Base-by-base conservation (phyloP, 2,888 invertebrate genomes). In the Eutolmus rufibarbis region DNA sequence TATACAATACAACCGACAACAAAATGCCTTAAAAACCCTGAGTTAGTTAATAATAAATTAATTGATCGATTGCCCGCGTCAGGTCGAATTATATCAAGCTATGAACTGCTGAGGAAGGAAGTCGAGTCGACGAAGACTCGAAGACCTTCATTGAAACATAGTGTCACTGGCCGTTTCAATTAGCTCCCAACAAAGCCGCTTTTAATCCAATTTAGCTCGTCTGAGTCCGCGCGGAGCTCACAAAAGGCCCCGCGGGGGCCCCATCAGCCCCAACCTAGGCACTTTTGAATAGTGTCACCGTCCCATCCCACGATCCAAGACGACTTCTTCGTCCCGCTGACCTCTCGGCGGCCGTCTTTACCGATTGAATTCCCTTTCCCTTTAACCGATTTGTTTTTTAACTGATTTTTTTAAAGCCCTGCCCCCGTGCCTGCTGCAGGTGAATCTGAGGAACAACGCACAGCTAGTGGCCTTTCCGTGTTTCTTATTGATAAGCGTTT, bases 391-490 rank as follows among this genome's bases (percentile, higher is more conserved):
- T 79, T 79, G 51, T 79, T 79, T 51, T 51, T 31, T 79, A 40
- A 66, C 66, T 66, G 23, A 19, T 56, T 56, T 56, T 16, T 74
- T 8, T 34, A 34, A 19, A 74, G 12, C 19, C n/a, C 57, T 19
- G 19, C 82, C 37, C 57, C 56, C 82, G 56, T 31, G 34, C 66
- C 37, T 34, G 9, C n/a, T 57, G 37, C 82, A 66, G 82, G 82
- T 82, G 82, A 82, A 82, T 82, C 57, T 57, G 40, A 82, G 34
- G 57, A 34, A 82, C 57, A 57, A 37, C 82, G 82, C 82, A 82
- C 82, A 82, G 82, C 51, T 82, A 82, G 82, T 82, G 82, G 82
- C 57, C 82, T 82, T 82, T 82, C 82, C 82, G 82, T 82, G 82
- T 82, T 40, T 82, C 82, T 82, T 82, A 82, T 66, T 66, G 66